Base-by-base conservation (phyloP, 2,888 invertebrate genomes). In the Lasioglossum zephyrum region DNA sequence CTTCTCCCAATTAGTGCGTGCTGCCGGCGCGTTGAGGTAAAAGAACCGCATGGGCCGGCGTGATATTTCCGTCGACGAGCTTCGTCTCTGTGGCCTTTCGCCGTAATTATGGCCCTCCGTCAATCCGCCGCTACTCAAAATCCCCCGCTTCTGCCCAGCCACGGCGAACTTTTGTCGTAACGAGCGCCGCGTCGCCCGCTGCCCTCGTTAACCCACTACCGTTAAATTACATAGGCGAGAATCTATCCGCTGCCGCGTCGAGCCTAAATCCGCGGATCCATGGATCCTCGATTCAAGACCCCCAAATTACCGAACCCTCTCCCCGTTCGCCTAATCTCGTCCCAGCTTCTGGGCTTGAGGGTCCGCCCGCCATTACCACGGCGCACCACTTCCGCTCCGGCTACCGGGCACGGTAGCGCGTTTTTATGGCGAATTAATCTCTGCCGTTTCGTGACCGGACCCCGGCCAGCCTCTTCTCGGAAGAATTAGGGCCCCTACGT, bases 51-150 rank as follows among this genome's bases (percentile, higher is more conserved):
- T 88, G 86, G 90, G 84, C 88, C 92, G 57, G 91, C 92, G 93
- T 92, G 94, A 94, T 95, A 95, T 95, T 95, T 95, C 94, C 94
- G 95, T 95, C 95, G 94, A 94, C 95, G 93, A 88, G 89, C 77
- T 69, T 80, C 88, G 89, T 74, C 72, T 80, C 88, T 84, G 87
- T 80, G 90, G 91, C 90, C 91, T 91, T 91, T 91, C 91, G 82
- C 91, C 90, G 90, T 91, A 91, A 91, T 91, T 91, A 91, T 87
- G 90, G 83, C 87, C 89, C 90, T 86, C 90, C 91, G 90, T 91
- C 90, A 91, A 91, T 91, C 90, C 91, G 87, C 76, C 88, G 91
- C 81, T 82, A 87, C 87, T 90, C 90, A 84, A 90, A 90, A 90
- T 84, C 88, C 84, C 69, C 77, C 81, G 57, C 57, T 57, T 57